phyloP scores from a whole-genome alignment of 2,113 vertebrate genomes.

The Otocyon megalotis region DNA sequence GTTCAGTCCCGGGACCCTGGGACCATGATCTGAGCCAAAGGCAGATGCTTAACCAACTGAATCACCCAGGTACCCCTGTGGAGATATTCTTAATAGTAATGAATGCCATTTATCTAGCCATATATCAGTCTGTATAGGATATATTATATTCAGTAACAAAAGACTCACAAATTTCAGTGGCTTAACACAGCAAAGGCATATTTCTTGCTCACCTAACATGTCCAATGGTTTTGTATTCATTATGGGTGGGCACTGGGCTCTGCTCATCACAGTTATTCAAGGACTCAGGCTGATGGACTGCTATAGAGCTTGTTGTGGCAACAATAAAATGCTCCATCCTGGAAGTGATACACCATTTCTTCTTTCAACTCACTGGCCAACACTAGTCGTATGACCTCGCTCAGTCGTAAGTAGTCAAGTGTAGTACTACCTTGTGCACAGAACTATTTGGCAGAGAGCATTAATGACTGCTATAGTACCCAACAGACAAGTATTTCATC shows the following conservation, averaged over 20 bases:
- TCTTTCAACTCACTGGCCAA: constrained; percentile 4
- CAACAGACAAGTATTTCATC: neutral
- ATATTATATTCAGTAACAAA: neutral
- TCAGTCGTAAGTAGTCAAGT: neutral
- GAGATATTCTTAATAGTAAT: neutral
- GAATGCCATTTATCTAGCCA: neutral
- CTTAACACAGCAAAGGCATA: neutral
- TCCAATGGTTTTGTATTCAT: neutral
- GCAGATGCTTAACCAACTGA: no score
- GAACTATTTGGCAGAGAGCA: neutral
- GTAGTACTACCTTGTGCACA: neutral
- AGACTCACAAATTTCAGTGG: neutral
- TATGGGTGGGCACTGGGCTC: neutral
- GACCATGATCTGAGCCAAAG: no score
- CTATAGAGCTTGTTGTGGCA: neutral
- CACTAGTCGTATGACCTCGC: neutral
- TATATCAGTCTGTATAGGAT: neutral
- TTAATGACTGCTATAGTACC: neutral
- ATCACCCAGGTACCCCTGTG: no score
- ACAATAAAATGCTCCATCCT: neutral
- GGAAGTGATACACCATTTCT: neutral
- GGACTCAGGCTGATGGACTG: neutral
- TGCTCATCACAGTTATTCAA: neutral
- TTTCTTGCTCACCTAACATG: neutral
- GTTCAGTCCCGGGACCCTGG: no score